Base-by-base conservation (phyloP, 1,140 invertebrate genomes). In the Pogonognathellus flavescens region DNA sequence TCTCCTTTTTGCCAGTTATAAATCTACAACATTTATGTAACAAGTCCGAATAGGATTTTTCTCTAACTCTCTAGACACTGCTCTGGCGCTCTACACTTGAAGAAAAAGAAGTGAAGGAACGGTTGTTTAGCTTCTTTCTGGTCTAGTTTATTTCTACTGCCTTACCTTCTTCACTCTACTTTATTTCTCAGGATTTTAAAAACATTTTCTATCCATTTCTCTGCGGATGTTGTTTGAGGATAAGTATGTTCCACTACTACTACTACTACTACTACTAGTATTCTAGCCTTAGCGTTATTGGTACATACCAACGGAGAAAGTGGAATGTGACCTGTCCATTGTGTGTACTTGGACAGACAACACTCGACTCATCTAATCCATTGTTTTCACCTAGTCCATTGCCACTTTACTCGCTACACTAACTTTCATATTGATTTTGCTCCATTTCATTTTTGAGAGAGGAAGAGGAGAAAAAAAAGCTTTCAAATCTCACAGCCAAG, bases 381-480 rank as follows among this genome's bases (percentile, higher is more conserved):
- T 76, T 76, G 70, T 76, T 76, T 76, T 76, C 70, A 76, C 70
- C 70, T 76, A 25, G 41, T 49, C 70, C 70, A 50, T 76, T 76
- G 25, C 70, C 70, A 76, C 70, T 76, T 76, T 76, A 76, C 31
- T 41, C 70, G 70, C 70, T 76, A 76, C 70, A 76, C 70, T 76
- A 76, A 76, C 70, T 76, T 76, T 76, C 70, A 76, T 76, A 76
- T 76, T 76, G 70, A 76, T 76, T 76, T 76, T 76, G 70, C 70
- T 76, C 70, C 70, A 76, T 76, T 76, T 76, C 70, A 76, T 76
- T 76, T 76, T 76, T 76, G 70, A 76, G 70, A 50, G 70, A 76
- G 70, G 41, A 76, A 76, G 70, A 76, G 53, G n/a, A 50, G n/a
- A n/a, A n/a, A n/a, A n/a, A 76, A 76, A 76, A 76, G 70, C 70